Percentiles rank a stretch among this genome's conserved stretches.
phyloP scores from a whole-genome alignment of 2,888 invertebrate species.

The Cantharis rufa region DNA sequence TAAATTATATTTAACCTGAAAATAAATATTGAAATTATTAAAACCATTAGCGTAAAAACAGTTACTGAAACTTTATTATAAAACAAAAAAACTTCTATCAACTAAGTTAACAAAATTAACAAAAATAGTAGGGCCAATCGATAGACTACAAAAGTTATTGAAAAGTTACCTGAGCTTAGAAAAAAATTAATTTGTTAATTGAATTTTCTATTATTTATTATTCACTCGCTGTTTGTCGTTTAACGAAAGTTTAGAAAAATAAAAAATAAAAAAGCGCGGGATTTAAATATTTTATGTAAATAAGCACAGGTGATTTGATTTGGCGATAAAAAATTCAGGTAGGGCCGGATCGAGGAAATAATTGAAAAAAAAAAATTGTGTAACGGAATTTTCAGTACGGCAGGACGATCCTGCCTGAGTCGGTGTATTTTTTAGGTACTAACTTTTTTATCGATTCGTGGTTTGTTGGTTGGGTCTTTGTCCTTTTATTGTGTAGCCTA shows the following conservation, averaged over 20 bases:
- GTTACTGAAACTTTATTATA: neutral
- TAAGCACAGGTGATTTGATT: neutral
- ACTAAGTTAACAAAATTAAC: neutral
- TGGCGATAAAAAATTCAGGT: neutral
- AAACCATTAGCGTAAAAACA: neutral
- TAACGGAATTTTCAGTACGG: neutral
- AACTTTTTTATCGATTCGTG: neutral
- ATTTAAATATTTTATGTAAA: neutral
- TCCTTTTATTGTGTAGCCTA: neutral
- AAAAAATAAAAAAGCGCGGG: neutral
- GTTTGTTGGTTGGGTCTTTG: neutral
- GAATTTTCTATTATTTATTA: neutral
- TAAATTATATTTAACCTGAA: neutral
- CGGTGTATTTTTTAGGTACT: neutral
- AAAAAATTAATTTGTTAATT: neutral
- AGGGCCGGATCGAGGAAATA: neutral
- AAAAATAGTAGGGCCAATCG: neutral
- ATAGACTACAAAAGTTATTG: neutral
- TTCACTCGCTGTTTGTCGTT: neutral
- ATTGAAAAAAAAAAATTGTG: neutral
- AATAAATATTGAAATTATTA: neutral
- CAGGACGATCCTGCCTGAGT: neutral
- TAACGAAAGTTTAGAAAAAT: neutral
- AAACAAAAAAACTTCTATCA: neutral
- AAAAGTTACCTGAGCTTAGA: neutral